Percentiles rank a stretch among this genome's conserved stretches.
Evolutionary conservation across 2,888 invertebrate genomes (phyloP).

Genomic region (Hirtodrosophila duncani): DNA sequence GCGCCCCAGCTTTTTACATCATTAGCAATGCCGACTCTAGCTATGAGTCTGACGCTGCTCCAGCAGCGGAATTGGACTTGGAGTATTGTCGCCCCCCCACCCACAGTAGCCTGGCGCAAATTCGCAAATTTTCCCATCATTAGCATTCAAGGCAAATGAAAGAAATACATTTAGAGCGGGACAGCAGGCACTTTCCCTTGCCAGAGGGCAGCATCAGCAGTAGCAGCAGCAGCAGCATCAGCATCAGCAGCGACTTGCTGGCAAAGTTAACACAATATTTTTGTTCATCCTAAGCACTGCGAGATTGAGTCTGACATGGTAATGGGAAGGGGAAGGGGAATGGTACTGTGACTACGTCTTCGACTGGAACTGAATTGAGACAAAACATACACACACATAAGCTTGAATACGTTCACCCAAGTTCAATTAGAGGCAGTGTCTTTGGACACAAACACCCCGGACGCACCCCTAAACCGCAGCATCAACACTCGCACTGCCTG

Average conservation of each 20-base stretch:
- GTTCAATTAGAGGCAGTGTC: slow-evolving; percentile 67
- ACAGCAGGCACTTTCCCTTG: slow-evolving; percentile 10
- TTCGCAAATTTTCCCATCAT: slow-evolving; percentile 73
- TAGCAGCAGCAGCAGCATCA: too few relatives aligned
- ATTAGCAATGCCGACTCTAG: slow-evolving; percentile 63
- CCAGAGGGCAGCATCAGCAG: slow-evolving; percentile 28
- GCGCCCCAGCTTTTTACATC: slow-evolving; percentile 65
- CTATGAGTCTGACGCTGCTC: slow-evolving; percentile 11
- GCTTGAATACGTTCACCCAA: slow-evolving; percentile 66
- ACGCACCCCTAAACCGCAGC: too few relatives aligned
- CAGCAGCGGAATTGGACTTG: slow-evolving; percentile 16
- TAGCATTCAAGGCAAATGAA: slow-evolving; percentile 73
- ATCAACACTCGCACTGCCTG: too few relatives aligned
- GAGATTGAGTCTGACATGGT: too few relatives aligned
- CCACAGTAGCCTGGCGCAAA: slow-evolving; percentile 45
- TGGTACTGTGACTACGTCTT: too few relatives aligned
- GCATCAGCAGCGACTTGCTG: slow-evolving; percentile 36
- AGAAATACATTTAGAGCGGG: slow-evolving; percentile 66
- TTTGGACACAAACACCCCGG: too few relatives aligned
- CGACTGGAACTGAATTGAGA: slow-evolving; percentile 20
- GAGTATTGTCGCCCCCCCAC: slow-evolving; percentile 18
- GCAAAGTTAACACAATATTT: slow-evolving; percentile 70
- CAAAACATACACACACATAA: slow-evolving; percentile 67
- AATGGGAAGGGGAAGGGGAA: slow-evolving; percentile 1
- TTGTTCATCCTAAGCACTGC: slow-evolving; percentile 63